These are phyloP conservation scores for Agapornis canus DNA, from an alignment of 2,797 vertebrate genomes.

Conservation along the genomic window DNA sequence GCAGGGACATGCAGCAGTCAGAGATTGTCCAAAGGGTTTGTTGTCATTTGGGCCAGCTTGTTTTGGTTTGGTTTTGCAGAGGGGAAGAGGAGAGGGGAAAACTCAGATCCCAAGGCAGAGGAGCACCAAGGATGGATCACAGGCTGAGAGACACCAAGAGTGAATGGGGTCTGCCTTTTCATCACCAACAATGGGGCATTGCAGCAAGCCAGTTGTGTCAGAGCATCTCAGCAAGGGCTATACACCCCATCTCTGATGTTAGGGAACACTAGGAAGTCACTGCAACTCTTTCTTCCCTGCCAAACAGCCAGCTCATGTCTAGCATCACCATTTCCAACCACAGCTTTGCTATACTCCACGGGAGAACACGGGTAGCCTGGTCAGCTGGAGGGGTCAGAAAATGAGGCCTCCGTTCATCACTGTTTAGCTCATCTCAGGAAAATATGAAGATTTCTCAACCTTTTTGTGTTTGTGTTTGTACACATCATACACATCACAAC, in stretches of 20 bases:
- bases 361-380: fast-evolving
- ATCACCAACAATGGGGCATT: fast-evolving
- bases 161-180: background rate
- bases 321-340: background rate
- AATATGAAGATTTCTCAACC: background rate
- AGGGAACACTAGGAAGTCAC: background rate
- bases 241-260: background rate
- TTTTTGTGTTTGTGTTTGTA: background rate
- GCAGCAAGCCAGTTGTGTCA: background rate
- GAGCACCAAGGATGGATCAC: background rate
- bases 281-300: background rate
- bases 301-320: background rate
- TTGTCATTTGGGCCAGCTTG: background rate
- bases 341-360: fast-evolving
- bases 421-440: background rate
- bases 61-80: background rate
- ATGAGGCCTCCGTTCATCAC: background rate
- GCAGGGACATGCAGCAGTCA: background rate
- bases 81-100: background rate
- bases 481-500: fast-evolving
- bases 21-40: background rate
- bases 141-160: background rate
- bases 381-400: background rate
- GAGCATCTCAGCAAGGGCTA: background rate
- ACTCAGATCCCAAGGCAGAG: background rate